Percentiles rank a stretch among this genome's conserved stretches.
Conservation (phyloP, 1,140 invertebrate species). For the Teleopsis dalmanni region DNA sequence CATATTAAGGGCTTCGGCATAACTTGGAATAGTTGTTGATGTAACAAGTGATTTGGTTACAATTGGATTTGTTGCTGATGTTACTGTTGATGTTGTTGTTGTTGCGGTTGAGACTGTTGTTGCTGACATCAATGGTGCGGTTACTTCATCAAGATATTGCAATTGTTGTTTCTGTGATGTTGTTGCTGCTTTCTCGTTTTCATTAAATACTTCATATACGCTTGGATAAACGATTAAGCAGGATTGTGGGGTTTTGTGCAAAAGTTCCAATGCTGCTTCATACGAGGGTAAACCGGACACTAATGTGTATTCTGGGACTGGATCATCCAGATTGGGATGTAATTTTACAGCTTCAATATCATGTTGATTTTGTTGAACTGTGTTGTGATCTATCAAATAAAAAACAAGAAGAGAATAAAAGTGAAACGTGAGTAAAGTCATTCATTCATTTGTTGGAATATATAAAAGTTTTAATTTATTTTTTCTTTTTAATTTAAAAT, state of each 20-base stretch:
- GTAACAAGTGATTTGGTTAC: not conserved
- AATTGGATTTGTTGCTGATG: not conserved
- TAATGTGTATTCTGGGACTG: slow-evolving; percentile 54
- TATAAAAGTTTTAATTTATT: not conserved
- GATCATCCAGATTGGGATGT: slow-evolving; percentile 43
- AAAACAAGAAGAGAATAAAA: not conserved
- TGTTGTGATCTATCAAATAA: slow-evolving; percentile 26
- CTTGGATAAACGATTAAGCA: slow-evolving; percentile 40
- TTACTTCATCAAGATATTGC: too few relatives aligned
- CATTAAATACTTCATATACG: slow-evolving; percentile 40
- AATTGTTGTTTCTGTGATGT: not conserved
- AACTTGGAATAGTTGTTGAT: slow-evolving; percentile 6
- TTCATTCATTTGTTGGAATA: not conserved
- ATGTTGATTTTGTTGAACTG: slow-evolving; percentile 22
- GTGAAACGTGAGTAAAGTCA: not conserved
- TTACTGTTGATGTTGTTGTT: not conserved
- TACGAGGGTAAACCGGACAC: slow-evolving; percentile 56
- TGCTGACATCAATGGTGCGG: not conserved
- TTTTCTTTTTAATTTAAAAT: slow-evolving; percentile 3
- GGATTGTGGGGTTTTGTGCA: slow-evolving; percentile 38
- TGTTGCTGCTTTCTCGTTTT: slow-evolving; percentile 20
- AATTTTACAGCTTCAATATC: slow-evolving; percentile 37
- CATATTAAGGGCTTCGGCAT: not conserved
- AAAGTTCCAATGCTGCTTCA: slow-evolving; percentile 52
- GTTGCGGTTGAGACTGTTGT: not conserved